These are phyloP conservation scores for Toxotes lorentzi DNA, from an alignment of 2,797 vertebrate species.

Conservation along the genomic window DNA sequence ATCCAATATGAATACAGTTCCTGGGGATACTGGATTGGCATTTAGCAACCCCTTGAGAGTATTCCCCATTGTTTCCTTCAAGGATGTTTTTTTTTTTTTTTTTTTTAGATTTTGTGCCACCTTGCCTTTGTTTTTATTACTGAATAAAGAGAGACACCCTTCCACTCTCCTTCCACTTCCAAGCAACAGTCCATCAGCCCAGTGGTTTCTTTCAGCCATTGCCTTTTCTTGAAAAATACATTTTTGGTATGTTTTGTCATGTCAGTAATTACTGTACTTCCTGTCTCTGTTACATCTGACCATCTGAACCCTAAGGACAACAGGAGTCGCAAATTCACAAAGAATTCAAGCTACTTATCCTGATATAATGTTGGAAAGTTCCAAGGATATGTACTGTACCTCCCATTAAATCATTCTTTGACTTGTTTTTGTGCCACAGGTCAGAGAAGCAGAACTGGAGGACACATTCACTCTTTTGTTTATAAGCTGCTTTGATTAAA, in stretches of 20 bases:
- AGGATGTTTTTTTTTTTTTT: neutral
- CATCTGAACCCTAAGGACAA: neutral
- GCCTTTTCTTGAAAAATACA: neutral
- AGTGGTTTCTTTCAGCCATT: neutral
- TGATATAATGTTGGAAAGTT: neutral
- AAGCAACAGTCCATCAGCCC: neutral
- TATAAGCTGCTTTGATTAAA: conserved; percentile 7
- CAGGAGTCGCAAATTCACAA: neutral
- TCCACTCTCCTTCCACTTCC: neutral
- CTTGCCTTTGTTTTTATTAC: neutral
- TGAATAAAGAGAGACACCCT: neutral
- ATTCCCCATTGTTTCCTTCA: neutral
- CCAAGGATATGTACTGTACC: neutral
- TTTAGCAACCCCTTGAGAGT: neutral
- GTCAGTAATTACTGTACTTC: neutral
- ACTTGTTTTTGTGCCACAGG: neutral
- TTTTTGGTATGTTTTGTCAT: neutral
- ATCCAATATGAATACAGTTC: neutral
- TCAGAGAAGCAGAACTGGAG: conserved; percentile 1
- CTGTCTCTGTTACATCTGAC: neutral
- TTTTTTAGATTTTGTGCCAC: neutral
- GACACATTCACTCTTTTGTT: neutral
- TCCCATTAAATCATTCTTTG: neutral
- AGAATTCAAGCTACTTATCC: conserved; percentile 3
- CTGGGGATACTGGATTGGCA: neutral